A percentile compares a stretch with the other conserved stretches of the same genome.
Conservation (phyloP, 2,888 invertebrate genomes). For the Limnephilus lunatus region DNA sequence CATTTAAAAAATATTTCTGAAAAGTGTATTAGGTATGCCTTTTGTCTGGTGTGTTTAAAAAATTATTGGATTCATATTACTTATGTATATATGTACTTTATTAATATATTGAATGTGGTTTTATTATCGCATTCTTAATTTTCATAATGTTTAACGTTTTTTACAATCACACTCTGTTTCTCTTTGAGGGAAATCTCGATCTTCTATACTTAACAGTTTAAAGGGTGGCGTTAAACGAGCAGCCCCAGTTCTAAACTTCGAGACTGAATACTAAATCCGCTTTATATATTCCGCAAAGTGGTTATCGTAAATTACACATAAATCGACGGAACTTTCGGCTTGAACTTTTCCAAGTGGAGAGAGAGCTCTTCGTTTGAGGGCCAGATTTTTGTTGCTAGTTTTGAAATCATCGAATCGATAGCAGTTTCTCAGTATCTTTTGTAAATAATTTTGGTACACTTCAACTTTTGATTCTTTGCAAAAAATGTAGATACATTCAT, state of each 20-base stretch:
- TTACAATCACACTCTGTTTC: background rate
- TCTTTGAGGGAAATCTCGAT: slow-evolving; percentile 11
- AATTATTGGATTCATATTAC: background rate
- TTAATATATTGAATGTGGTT: background rate
- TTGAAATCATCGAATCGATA: background rate
- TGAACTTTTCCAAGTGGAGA: slow-evolving; percentile 58
- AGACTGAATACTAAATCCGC: slow-evolving; percentile 64
- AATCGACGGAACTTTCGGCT: slow-evolving; percentile 63
- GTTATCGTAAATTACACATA: slow-evolving; percentile 66
- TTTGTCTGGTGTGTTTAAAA: background rate
- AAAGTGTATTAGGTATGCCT: too few species aligned
- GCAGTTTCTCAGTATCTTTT: background rate
- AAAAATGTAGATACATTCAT: too few species aligned
- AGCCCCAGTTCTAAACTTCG: slow-evolving; percentile 32
- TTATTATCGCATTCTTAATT: background rate
- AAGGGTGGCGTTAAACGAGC: slow-evolving; percentile 46
- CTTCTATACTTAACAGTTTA: slow-evolving; percentile 22
- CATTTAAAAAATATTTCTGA: too few species aligned
- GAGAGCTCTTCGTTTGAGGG: slow-evolving; percentile 42
- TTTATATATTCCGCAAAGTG: slow-evolving; percentile 65
- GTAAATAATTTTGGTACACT: too few species aligned
- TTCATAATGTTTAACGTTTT: background rate
- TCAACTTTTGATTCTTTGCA: too few species aligned
- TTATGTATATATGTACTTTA: background rate
- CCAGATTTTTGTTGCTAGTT: background rate